These are phyloP conservation scores for Propsilocerus akamusi DNA, from an alignment of 1,140 invertebrate species.

Conservation along the genomic window DNA sequence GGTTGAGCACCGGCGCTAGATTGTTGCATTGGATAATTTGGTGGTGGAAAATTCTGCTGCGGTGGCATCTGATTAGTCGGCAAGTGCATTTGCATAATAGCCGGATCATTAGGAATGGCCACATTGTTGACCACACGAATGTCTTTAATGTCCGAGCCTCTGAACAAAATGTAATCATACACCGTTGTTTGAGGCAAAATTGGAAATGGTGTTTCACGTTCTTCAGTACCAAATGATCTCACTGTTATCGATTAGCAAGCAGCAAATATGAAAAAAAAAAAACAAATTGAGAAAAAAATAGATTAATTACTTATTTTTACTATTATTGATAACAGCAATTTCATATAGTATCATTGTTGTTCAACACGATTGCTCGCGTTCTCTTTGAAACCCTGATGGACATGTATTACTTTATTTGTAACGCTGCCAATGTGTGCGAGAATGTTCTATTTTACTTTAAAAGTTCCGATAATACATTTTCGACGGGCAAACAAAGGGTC, in stretches of 20 bases:
- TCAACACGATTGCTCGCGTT: too few relatives aligned
- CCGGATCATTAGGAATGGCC: slow-evolving; percentile 75
- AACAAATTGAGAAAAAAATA: slow-evolving; percentile 3
- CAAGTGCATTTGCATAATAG: slow-evolving; percentile 79
- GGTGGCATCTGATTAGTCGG: slow-evolving; percentile 37
- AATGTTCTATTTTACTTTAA: slow-evolving; percentile 1
- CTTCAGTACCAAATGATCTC: slow-evolving; percentile 95
- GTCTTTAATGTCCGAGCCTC: slow-evolving; percentile 97
- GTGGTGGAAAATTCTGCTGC: slow-evolving; percentile 25
- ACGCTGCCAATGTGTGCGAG: slow-evolving; percentile 3
- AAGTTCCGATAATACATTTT: too few relatives aligned
- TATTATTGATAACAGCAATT: too few relatives aligned
- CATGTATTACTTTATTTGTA: too few relatives aligned
- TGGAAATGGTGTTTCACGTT: slow-evolving; percentile 80
- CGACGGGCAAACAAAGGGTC: too few relatives aligned
- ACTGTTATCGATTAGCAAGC: background rate
- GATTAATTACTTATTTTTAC: too few relatives aligned
- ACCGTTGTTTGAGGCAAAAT: slow-evolving; percentile 92
- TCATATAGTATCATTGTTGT: too few relatives aligned
- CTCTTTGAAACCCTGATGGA: too few relatives aligned
- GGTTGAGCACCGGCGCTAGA: background rate
- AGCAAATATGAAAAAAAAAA: slow-evolving; percentile 6
- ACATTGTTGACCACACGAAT: slow-evolving; percentile 79
- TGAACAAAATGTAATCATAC: slow-evolving; percentile 96
- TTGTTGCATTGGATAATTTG: background rate